Base-by-base conservation (phyloP, 2,113 vertebrate species). In the Nerophis ophidion region DNA sequence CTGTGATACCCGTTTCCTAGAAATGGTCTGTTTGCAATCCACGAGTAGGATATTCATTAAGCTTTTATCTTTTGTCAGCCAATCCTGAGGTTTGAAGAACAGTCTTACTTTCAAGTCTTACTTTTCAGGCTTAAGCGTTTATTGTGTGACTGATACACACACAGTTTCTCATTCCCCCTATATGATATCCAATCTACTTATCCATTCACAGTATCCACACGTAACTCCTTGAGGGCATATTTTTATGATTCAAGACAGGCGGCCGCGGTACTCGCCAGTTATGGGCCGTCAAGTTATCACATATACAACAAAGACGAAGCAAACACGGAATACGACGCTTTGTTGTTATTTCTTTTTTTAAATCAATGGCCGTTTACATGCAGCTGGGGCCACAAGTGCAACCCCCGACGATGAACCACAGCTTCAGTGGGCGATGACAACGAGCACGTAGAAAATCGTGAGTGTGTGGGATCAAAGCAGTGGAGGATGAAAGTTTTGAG, bases 401-500 rank as follows among this genome's bases (percentile, higher is more conserved):
- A 17, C 33, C 17, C 17, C 26, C 44, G 15, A 17, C 33, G 9
- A 26, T 36, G 52, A 48, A 55, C 45, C 16, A 59, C 6, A 51
- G 3, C 61, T 53, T 65, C 19, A 33, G 59, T 12, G 45, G n/a
- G 49, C 13, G 52, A 61, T 33, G 15, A 58, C 26, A 44, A 17
- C 5, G n/a, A 55, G 47, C 11, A 19, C 19, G 66, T 13, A 60
- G 26, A 45, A 54, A 19, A 1, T 47, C 49, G 68, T 33, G 19
- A 5, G 3, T 26, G 53, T 65, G 61, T 48, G 44, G 62, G 68
- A 54, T 63, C 38, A 56, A 38, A 72, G 40, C n/a, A 64, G 66
- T 61, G 54, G 45, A 66, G n/a, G 42, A 49, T 12, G 52, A 57
- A 33, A 51, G 62, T 53, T 53, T 63, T 51, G 58, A 81, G 49